Base-by-base conservation (phyloP, 2,888 invertebrate genomes). In the Actias luna region DNA sequence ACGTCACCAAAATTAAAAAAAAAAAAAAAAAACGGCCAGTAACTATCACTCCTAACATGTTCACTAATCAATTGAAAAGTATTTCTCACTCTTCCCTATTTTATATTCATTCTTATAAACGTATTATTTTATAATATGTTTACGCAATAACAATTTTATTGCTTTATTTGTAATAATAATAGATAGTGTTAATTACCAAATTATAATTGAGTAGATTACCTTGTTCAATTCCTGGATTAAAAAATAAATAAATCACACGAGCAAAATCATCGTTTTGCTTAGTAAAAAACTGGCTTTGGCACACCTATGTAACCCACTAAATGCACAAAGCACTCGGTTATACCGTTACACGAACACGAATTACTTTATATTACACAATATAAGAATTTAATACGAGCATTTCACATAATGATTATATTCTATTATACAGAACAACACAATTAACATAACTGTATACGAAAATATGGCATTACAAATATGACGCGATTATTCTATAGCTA, bases 331-430 rank as follows among this genome's bases (percentile, higher is more conserved):
- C 61, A 61, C 55, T 57, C 29, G 71, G 76, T 79, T 75, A 81
- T 88, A 85, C 89, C 89, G 89, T 89, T 89, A 89, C 71, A 73
- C 71, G 67, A 70, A 69, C 75, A 55, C n/a, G n/a, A 77, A 74
- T 25, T 50, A 12, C 76, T 78, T 78, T 67, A 79, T 77, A 79
- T 77, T 77, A 76, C 76, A 70, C 63, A 71, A 74, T 29, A 36
- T 12, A 39, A 33, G 71, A 70, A 68, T 61, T 18, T 59, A 59
- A 57, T 63, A 67, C 63, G 60, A 64, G 69, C 72, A 69, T 63
- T 67, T 66, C 71, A 71, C 60, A 12, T 59, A 69, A 71, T 65
- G 64, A 72, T 67, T 70, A 68, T 69, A 27, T 64, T 61, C 35
- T 36, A 36, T 60, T 64, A 69, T 64, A 69, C 65, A 59, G 46